Base-by-base conservation (phyloP, 2,797 vertebrate genomes). In the Sitta carolinensis region DNA sequence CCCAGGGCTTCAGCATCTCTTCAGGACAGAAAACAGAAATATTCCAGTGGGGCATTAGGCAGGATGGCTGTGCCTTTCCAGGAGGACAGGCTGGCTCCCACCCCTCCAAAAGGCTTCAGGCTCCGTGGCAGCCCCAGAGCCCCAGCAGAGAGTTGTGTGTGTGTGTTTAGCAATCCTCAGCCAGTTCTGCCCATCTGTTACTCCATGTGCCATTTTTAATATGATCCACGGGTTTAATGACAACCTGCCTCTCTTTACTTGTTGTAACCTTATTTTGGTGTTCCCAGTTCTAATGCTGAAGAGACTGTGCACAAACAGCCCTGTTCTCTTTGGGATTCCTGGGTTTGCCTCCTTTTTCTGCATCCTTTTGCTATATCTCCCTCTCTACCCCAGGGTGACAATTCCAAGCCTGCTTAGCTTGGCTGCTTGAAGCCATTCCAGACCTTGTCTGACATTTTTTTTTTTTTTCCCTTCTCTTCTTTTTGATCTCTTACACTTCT, bases 311-410 rank as follows among this genome's bases (percentile, higher is more conserved):
- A 23, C 22, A 38, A 36, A 34, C 32, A 63, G 14, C 5, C 2
- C 10, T 1, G 0, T 36, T 67, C 40, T 25, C 52, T 10, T 7
- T 26, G 52, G 25, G 73, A 67, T 66, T 52, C 52, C 38, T 38
- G 25, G 1, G 51, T 70, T 77, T 77, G 4, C 15, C 20, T 42
- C 17, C 22, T 87, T 63, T 85, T 21, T 45, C 21, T 30, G 4
- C 11, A 10, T 48, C 11, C 6, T 34, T 40, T 48, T 2, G 1
- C 10, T 78, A 0, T 13, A 5, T 47, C 22, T 76, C 6, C 32
- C 16, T 36, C 36, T 36, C 43, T 40, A 8, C 6, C 42, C 25
- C 7, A 19, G 43, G n/a, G 18, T 79, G n/a, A 11, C 16, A 32
- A 57, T 7, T 36, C n/a, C 25, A 67, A 64, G 3, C 30, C 22